These are phyloP conservation scores for Eurois occulta DNA, from an alignment of 2,888 invertebrate genomes.

Conservation along the genomic window DNA sequence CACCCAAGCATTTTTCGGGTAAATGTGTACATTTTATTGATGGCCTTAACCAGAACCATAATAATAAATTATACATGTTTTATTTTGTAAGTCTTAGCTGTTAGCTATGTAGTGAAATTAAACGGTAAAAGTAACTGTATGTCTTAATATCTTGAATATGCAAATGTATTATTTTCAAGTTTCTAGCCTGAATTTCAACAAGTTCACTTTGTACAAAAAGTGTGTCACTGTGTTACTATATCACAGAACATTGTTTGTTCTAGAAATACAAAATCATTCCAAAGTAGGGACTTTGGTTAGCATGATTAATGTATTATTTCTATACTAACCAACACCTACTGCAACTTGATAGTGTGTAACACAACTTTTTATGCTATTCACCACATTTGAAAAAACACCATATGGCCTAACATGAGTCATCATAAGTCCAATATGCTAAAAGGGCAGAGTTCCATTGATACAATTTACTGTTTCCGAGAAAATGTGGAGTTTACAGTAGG, in stretches of 20 bases:
- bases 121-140: neutral
- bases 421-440: constrained; percentile 5
- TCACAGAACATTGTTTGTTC: neutral
- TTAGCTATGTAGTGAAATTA: neutral
- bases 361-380: constrained; percentile 11
- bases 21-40: constrained; percentile 8
- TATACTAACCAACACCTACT: neutral
- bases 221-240: constrained; percentile 25
- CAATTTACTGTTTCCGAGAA: constrained; percentile 19
- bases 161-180: neutral
- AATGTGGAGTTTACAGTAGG: neutral
- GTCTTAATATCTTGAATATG: constrained; percentile 3
- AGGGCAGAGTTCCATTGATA: constrained; percentile 17
- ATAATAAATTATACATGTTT: neutral
- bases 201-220: neutral
- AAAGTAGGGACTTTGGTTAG: constrained; percentile 2
- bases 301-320: constrained; percentile 34
- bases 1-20: constrained; percentile 12
- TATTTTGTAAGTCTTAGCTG: neutral
- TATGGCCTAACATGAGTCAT: constrained; percentile 37
- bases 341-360: constrained; percentile 8
- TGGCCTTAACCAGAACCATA: constrained; percentile 7
- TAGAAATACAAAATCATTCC: neutral
- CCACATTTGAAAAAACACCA: neutral
- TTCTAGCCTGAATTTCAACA: neutral